Base-by-base conservation (phyloP, 2,797 vertebrate species). In the Selene dorsalis region DNA sequence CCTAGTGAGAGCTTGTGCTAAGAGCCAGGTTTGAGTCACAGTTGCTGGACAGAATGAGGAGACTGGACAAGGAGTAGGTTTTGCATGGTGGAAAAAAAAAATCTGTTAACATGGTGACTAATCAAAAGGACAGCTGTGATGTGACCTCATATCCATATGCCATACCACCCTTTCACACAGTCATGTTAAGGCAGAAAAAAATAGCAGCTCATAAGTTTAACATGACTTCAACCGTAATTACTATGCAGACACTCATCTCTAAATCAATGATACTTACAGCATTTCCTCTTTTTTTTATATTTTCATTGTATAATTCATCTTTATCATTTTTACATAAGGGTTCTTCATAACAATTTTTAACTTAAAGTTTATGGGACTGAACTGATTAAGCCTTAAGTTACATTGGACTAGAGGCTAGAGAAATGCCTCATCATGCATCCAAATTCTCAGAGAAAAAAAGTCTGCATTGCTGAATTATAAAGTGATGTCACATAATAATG, bases 21-120 rank as follows among this genome's bases (percentile, higher is more conserved):
- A 69, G 80, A 74, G 78, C 78, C 84, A 87, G 72, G 86, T 85
- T 87, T 86, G 92, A 91, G 78, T 91, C 89, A 90, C 71, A 65
- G 69, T 85, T 80, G 58, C 79, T 84, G 89, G 82, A 87, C 82
- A 73, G 73, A 89, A 86, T 75, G 74, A 65, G 77, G 67, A 83
- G 66, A 86, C 63, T 57, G 77, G 73, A 73, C 58, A 47, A 22
- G 35, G 52, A 48, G 60, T 84, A 85, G 68, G 70, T 82, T 83
- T 83, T 76, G 38, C 69, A 80, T 5, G 18, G 32, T 39, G 63
- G 13, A 57, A 70, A 67, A 80, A 63, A 74, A 50, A 77, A 78
- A 62, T 59, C 57, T 75, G 84, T 74, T 80, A 57, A 85, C 60
- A 63, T 80, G 69, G 82, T 89, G 84, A 86, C 80, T 87, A 83